phyloP scores from a whole-genome alignment of 2,797 vertebrate genomes.

The Heliangelus exortis region DNA sequence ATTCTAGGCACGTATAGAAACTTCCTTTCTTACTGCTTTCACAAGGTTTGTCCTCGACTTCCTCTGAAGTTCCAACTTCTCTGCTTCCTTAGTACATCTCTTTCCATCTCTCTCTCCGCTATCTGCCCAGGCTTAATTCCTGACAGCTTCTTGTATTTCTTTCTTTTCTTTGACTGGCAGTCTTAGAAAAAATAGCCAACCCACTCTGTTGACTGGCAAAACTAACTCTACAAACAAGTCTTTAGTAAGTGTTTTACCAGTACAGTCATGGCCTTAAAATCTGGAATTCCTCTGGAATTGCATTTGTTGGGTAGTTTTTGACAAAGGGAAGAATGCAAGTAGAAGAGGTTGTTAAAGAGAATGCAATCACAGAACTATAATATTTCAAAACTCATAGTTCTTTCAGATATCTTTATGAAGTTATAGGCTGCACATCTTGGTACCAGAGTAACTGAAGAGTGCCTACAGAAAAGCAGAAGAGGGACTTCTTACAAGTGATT shows the following conservation, averaged over 20 bases:
- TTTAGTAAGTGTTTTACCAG: neutral
- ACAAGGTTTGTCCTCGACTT: slow-evolving; percentile 6
- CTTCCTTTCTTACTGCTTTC: slow-evolving; percentile 55
- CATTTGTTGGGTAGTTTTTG: neutral
- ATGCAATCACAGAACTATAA: neutral
- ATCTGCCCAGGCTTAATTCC: neutral
- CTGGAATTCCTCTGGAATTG: neutral
- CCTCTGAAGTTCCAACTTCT: slow-evolving; percentile 18
- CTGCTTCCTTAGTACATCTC: neutral
- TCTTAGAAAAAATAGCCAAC: neutral
- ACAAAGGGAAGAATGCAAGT: neutral
- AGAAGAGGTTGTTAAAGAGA: neutral
- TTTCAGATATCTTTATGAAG: neutral
- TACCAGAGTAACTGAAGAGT: neutral
- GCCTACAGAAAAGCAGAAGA: no score
- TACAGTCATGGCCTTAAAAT: neutral
- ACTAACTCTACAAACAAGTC: neutral
- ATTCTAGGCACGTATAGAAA: slow-evolving; percentile 61
- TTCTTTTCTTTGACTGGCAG: neutral
- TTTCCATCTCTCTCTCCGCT: neutral
- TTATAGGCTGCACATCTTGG: neutral
- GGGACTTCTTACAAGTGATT: no score
- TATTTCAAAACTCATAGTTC: neutral
- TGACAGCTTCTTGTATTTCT: neutral
- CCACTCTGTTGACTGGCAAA: neutral